phyloP scores from a whole-genome alignment of 2,888 invertebrate genomes.

The Hemicrepidius hirtus region DNA sequence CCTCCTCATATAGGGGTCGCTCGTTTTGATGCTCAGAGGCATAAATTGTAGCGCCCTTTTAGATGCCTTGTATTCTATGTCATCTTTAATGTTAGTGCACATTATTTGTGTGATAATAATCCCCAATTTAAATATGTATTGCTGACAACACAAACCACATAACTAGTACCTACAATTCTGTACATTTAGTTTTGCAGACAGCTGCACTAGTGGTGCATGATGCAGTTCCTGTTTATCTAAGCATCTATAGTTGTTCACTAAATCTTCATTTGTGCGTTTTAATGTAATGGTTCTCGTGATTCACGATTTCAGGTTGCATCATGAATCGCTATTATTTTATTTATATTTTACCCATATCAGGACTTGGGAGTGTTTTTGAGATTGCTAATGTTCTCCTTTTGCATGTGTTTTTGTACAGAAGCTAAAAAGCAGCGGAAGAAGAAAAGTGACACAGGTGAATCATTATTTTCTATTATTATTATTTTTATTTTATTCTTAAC shows the following conservation, averaged over 20 bases:
- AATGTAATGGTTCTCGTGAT: constrained; percentile 28
- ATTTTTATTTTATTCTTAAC: constrained; percentile 51
- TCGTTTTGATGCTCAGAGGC: constrained; percentile 59
- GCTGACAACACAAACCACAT: constrained; percentile 51
- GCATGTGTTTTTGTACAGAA: constrained; percentile 82
- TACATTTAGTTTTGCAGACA: constrained; percentile 54
- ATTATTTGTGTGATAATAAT: constrained; percentile 63
- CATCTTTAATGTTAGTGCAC: constrained; percentile 68
- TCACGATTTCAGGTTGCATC: constrained; percentile 48
- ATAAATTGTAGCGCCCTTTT: constrained; percentile 45
- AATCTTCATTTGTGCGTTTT: neutral
- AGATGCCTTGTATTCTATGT: constrained; percentile 60
- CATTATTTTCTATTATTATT: constrained; percentile 71
- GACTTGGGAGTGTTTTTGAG: constrained; percentile 72
- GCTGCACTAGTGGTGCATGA: constrained; percentile 52
- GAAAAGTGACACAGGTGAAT: constrained; percentile 93
- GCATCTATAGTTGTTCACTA: constrained; percentile 23
- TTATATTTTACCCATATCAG: constrained; percentile 70
- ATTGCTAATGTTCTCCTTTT: constrained; percentile 74
- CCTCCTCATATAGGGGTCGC: constrained; percentile 31
- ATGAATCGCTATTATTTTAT: constrained; percentile 53
- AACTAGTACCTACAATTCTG: constrained; percentile 49
- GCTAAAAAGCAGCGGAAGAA: constrained; percentile 97
- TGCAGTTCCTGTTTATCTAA: constrained; percentile 39
- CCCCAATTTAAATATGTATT: constrained; percentile 53